Base-by-base conservation (phyloP, 2,888 invertebrate genomes). In the Acronicta psi region DNA sequence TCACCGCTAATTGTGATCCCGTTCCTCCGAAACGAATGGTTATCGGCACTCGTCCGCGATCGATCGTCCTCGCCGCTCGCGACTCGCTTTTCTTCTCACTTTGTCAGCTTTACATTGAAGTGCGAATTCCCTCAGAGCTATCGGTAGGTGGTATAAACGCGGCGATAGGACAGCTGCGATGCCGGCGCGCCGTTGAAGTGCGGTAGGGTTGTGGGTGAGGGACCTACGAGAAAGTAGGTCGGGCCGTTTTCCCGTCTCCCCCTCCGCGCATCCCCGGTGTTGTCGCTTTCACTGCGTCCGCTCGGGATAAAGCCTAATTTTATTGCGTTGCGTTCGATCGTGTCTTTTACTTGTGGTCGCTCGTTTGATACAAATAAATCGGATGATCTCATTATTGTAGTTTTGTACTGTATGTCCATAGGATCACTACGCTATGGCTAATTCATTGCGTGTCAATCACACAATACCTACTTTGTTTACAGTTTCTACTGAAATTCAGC, bases 281-380 rank as follows among this genome's bases (percentile, higher is more conserved):
- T 86, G 89, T 86, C 88, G 88, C 90, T 89, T 90, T 90, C 90
- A 86, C 84, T 88, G 83, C 83, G 85, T 83, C 83, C 83, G 84
- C 69, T 76, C 77, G 89, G 87, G 86, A 90, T 89, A 86, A 87
- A 90, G 83, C 86, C 89, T 90, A 93, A 92, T 92, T 91, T 92
- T 90, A 92, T 92, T 91, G 87, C 87, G 85, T 83, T 79, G 77
- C 73, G 81, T 88, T 90, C 89, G 87, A 90, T 90, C 87, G 85
- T 82, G 83, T 84, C 84, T 85, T 82, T 83, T 84, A 81, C 80
- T 81, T 82, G 80, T 74, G 80, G 78, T 76, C 69, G 70, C 62
- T 77, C 73, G 74, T 80, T 79, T 82, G 77, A 77, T 83, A 83
- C 79, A 76, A 79, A 82, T 79, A 73, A 73, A 74, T 77, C 74